Evolutionary conservation across 1,140 invertebrate species (phyloP).

Genomic region (Armadillidium nasatum): DNA sequence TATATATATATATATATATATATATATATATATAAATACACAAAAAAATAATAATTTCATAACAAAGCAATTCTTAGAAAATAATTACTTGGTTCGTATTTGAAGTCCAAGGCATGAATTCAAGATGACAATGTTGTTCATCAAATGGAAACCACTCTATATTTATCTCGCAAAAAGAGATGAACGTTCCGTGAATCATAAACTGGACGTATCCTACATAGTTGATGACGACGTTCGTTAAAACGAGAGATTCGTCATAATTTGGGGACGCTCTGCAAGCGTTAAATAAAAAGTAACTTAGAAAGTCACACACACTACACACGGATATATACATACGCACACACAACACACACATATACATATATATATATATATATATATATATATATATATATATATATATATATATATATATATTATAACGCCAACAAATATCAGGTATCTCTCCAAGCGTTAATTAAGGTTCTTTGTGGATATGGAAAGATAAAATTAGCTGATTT

Average conservation of each 20-base stretch:
- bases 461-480: too few species aligned
- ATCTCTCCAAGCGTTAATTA: background rate
- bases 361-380: background rate
- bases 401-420: background rate
- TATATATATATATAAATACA: background rate
- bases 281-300: background rate
- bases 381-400: background rate
- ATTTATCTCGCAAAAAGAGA: conserved; percentile 40
- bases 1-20: conserved; percentile 1
- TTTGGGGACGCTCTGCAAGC: conserved; percentile 34
- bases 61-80: too few species aligned
- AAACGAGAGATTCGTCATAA: conserved; percentile 36
- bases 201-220: conserved; percentile 29
- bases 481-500: too few species aligned
- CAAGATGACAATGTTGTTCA: conserved; percentile 40
- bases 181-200: conserved; percentile 39
- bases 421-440: background rate
- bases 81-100: conserved; percentile 29
- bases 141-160: conserved; percentile 45
- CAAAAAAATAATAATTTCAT: too few species aligned
- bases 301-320: background rate
- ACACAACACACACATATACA: too few species aligned
- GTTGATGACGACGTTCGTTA: conserved; percentile 38
- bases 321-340: background rate
- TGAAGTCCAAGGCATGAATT: conserved; percentile 38